Base-by-base conservation (phyloP, 2,113 vertebrate species). In the Tetrao urogallus region DNA sequence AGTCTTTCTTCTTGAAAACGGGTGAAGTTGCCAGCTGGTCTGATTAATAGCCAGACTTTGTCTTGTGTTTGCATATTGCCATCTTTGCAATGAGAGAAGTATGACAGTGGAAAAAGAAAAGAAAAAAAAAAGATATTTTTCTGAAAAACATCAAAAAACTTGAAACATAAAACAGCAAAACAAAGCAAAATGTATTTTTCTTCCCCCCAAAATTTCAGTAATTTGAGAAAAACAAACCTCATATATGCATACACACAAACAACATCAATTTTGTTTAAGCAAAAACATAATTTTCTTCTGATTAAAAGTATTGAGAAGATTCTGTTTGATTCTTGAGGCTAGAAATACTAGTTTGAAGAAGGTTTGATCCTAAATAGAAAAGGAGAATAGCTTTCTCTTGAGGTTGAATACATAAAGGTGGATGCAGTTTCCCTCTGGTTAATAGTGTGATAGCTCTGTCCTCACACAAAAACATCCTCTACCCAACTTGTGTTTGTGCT, bases 221-320 rank as follows among this genome's bases (percentile, higher is more conserved):
- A 36, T 72, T 67, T 75, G 28, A 58, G 11, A 22, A 91, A 88
- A 66, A 10, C 11, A 58, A 30, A 3, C 10, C 8, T 56, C 22
- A n/a, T 13, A 45, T 4, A 43, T 8, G 54, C 0, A 50, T 0
- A 30, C 10, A 50, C 14, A 40, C 3, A 88, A 14, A 1, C 18
- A 9, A 18, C 61, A 40, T 4, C n/a, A 27, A 36, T 43, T 66
- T 64, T 80, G 14, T 71, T 72, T 43, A n/a, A 4, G 8, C 36
- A 20, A 72, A 92, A 92, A 72, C 3, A 24, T 50, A 24, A 32
- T 69, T 72, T 81, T 67, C 34, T 67, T 81, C 87, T 79, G 3
- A 3, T 65, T 69, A 47, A 64, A 47, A 45, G 8, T 72, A 67
- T 21, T 64, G 17, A 78, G 70, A 72, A 30, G 2, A 38, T 84